These are phyloP conservation scores for Brachionus sp. DNA, from an alignment of 1,140 invertebrate species.

Conservation along the genomic window DNA sequence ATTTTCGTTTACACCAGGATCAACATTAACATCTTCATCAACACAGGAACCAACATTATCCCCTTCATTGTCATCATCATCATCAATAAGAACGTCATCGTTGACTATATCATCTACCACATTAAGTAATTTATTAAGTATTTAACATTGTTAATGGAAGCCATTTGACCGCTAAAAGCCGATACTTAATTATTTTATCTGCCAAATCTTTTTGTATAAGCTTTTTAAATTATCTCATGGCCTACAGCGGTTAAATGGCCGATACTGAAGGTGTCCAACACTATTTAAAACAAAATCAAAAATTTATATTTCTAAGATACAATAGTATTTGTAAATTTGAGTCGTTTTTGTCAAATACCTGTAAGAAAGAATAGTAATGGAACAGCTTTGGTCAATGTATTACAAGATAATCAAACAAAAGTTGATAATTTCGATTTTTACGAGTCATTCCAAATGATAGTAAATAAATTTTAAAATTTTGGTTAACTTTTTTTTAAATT, in stretches of 20 bases:
- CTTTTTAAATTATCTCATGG: no score
- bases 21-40: neutral
- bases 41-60: no score
- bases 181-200: no score
- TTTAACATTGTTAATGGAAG: no score
- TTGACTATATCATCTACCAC: neutral
- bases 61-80: no score
- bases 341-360: neutral
- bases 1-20: neutral
- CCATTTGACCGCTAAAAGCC: no score
- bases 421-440: neutral
- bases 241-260: no score
- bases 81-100: no score
- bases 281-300: neutral
- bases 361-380: neutral
- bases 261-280: no score
- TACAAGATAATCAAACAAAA: neutral
- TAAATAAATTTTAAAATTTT: neutral
- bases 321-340: neutral
- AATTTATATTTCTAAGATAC: neutral
- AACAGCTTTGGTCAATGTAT: neutral
- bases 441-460: neutral
- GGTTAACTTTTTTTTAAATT: neutral
- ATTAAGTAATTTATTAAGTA: neutral
- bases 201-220: no score